Conservation (phyloP, 1,140 invertebrate genomes). For the Pomacea maculata region DNA sequence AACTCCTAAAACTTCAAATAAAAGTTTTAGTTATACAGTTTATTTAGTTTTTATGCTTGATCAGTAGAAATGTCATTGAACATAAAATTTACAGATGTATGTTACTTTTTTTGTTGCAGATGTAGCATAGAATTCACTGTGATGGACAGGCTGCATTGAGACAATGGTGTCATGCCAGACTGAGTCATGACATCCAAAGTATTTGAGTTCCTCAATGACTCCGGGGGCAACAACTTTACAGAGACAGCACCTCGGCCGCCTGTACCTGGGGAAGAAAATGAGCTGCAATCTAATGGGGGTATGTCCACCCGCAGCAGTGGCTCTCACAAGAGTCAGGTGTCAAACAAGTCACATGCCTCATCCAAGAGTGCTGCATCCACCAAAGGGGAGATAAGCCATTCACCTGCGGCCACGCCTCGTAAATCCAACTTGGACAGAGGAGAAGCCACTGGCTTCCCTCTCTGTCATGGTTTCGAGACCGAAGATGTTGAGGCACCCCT, state of each 20-base stretch:
- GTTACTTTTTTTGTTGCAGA: not conserved
- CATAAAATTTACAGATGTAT: no score
- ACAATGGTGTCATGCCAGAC: slow-evolving; percentile 19
- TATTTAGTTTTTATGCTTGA: no score
- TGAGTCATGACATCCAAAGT: slow-evolving; percentile 55
- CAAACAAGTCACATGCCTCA: slow-evolving; percentile 44
- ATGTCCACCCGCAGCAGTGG: slow-evolving; percentile 57
- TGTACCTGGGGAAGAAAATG: slow-evolving; percentile 65
- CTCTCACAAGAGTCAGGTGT: slow-evolving; percentile 56
- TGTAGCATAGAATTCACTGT: no score
- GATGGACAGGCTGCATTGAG: not conserved
- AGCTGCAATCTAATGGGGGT: slow-evolving; percentile 58
- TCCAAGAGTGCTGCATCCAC: slow-evolving; percentile 52
- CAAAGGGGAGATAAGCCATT: slow-evolving; percentile 49
- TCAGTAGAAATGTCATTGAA: no score
- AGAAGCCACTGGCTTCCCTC: slow-evolving; percentile 17
- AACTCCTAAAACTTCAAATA: no score
- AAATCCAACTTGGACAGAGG: slow-evolving; percentile 57
- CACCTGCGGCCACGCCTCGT: slow-evolving; percentile 56
- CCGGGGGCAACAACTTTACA: slow-evolving; percentile 62
- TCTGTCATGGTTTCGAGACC: slow-evolving; percentile 24
- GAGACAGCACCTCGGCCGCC: slow-evolving; percentile 62
- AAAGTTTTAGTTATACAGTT: no score
- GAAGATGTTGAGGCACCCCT: slow-evolving; percentile 56
- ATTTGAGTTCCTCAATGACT: slow-evolving; percentile 59